These are phyloP conservation scores for Nestor notabilis DNA, from an alignment of 2,113 vertebrate genomes.

Conservation along the genomic window DNA sequence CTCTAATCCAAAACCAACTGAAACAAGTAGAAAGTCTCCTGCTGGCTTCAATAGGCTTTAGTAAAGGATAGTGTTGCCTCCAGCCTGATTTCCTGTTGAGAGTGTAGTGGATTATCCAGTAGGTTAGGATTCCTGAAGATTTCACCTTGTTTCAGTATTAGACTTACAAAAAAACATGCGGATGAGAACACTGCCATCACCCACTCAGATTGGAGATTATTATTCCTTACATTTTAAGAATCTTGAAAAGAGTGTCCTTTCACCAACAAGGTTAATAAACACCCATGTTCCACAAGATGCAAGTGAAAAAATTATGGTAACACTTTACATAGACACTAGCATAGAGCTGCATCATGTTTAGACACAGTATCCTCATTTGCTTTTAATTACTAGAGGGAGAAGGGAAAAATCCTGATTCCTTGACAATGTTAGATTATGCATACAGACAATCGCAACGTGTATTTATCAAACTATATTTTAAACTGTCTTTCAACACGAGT, in stretches of 20 bases:
- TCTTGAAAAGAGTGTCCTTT: neutral
- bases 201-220: neutral
- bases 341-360: neutral
- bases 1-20: neutral
- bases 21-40: neutral
- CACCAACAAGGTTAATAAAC: neutral
- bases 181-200: neutral
- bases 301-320: neutral
- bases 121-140: neutral
- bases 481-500: neutral
- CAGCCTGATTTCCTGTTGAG: neutral
- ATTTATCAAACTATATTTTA: constrained; percentile 10
- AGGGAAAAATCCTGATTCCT: neutral
- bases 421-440: neutral
- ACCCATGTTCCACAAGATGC: neutral
- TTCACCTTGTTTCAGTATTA: neutral
- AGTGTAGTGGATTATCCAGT: neutral
- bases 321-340: neutral
- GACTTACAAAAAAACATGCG: neutral
- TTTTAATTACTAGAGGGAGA: neutral
- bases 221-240: neutral
- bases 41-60: neutral
- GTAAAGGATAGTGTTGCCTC: neutral
- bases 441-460: neutral
- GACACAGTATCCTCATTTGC: neutral